Evolutionary conservation across 2,797 vertebrate genomes (phyloP), one percentile per base, ranked within the genome.

Genomic region (Echeneis naucrates): DNA sequence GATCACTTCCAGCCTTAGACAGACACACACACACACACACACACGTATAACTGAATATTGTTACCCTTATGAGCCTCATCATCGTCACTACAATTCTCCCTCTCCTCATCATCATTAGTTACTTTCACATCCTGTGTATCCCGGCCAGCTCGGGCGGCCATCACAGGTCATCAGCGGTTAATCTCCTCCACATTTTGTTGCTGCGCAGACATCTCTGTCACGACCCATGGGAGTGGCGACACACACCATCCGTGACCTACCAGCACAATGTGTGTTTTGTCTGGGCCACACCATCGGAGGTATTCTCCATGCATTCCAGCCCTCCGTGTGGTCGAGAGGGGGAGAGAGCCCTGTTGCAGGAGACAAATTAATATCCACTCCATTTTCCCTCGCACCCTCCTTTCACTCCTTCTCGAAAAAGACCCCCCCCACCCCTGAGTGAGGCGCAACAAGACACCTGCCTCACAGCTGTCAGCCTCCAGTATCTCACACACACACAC

Each of bases 241-340:
- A 92, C 91, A 85, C 90, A 89, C 89, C 92, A 89, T 90, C 89
- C 89, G 82, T 91, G 87, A 94, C 92, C 92, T 80, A 68, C 59
- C 81, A 76, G 77, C 91, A 93, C 91, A 94, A 90, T 93, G 87
- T 92, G 89, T 93, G 93, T 94, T 95, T 94, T 93, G 92, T 94
- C 93, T 93, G 81, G 77, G 88, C 89, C 68, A 74, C 88, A 81
- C 89, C 88, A 82, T 89, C 72, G 14, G 82, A 86, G 87, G 83
- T 92, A 89, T 93, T 93, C 89, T 88, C 86, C 89, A 90, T 87
- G 92, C 92, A 90, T 93, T 94, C 92, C 92, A 89, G 67, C 77
- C 85, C 82, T 87, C 89, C 80, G 84, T 93, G 91, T 92, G 91
- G 90, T 87, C 85, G 75, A 80, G 61, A 68, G 80, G 80, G 82